These are phyloP conservation scores for Dipodomys merriami DNA, from an alignment of 2,113 vertebrate genomes.

Conservation along the genomic window DNA sequence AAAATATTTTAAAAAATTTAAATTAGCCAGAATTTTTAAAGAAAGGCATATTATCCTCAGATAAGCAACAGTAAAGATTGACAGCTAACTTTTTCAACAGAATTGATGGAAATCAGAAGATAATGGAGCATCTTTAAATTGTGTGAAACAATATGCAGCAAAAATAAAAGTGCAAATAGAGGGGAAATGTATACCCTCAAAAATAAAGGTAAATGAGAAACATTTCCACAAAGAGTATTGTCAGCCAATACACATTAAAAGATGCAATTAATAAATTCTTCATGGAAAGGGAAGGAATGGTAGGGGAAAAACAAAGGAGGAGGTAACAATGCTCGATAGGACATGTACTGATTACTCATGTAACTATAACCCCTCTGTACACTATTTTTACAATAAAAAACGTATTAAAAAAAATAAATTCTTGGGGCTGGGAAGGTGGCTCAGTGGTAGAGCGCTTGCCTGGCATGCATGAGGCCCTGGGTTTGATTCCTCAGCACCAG, in stretches of 20 bases:
- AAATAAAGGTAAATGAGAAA: constrained; percentile 37
- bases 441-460: too few species aligned
- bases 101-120: constrained; percentile 38
- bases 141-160: background rate
- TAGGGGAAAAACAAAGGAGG: too few species aligned
- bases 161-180: constrained; percentile 42
- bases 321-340: too few species aligned
- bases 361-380: too few species aligned
- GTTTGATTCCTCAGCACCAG: too few species aligned
- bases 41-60: constrained; percentile 26
- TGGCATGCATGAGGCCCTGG: too few species aligned
- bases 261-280: constrained; percentile 46
- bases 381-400: too few species aligned
- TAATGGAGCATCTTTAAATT: background rate
- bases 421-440: too few species aligned
- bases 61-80: constrained; percentile 30
- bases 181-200: background rate
- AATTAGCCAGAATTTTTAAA: background rate
- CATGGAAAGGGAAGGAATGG: background rate
- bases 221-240: constrained; percentile 16
- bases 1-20: constrained; percentile 36
- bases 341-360: too few species aligned
- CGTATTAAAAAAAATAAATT: too few species aligned
- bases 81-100: constrained; percentile 22
- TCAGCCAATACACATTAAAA: constrained; percentile 18